A percentile compares a stretch with the other conserved stretches of the same genome.
Conservation (phyloP, 2,113 vertebrate genomes). For the Morphnarchus princeps region DNA sequence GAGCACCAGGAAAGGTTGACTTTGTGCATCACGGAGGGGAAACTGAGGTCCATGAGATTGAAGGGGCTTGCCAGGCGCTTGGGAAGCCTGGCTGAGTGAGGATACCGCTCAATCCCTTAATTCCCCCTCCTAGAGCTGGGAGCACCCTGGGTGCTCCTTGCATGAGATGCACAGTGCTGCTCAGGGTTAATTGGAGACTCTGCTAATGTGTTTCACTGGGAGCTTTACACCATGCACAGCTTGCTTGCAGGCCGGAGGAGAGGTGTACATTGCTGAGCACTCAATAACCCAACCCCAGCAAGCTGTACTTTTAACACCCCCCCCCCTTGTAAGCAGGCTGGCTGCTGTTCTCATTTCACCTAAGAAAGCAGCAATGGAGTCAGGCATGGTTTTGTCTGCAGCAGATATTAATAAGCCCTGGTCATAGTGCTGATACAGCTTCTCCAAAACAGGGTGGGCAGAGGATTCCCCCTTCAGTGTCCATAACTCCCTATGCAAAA, state of each 20-base stretch:
- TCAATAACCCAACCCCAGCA: not conserved
- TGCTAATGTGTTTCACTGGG: not conserved
- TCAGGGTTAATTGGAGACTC: not conserved
- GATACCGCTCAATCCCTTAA: not conserved
- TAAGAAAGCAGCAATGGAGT: not conserved
- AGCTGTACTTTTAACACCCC: not conserved
- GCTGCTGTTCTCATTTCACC: not conserved
- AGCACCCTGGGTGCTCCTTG: not conserved
- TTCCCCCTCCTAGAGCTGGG: not conserved
- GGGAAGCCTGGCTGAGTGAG: not conserved
- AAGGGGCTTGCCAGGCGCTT: not conserved
- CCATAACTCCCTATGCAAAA: not conserved
- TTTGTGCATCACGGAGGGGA: not conserved
- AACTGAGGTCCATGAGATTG: not conserved
- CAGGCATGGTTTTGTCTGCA: not conserved
- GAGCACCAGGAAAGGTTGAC: not conserved
- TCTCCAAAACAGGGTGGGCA: not conserved
- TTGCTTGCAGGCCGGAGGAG: not conserved
- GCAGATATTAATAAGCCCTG: not conserved
- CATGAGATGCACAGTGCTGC: not conserved
- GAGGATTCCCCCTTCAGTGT: not conserved
- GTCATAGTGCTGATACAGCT: not conserved
- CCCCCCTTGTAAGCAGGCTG: not conserved
- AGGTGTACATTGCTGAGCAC: not conserved
- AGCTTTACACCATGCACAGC: not conserved